Evolutionary conservation across 2,888 invertebrate genomes (phyloP).

Genomic region (Cyrtodaria siliqua): DNA sequence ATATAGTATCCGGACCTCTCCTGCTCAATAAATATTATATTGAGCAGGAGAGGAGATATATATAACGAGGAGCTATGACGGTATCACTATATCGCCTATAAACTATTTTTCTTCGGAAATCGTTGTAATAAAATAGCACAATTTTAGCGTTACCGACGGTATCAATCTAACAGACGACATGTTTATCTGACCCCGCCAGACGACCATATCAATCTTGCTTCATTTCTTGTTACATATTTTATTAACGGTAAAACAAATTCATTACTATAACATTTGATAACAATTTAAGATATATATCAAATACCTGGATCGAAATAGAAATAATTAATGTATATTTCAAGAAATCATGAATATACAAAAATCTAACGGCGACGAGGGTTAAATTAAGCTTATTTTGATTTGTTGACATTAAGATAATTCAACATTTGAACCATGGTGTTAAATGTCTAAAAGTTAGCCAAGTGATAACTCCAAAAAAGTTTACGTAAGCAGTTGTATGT

Average conservation of each 20-base stretch:
- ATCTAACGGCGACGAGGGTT: not conserved
- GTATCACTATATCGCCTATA: too few species aligned
- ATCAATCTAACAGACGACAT: conserved; percentile 27
- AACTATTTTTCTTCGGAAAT: too few species aligned
- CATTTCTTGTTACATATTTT: conserved; percentile 19
- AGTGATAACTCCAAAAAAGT: too few species aligned
- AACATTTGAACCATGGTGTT: too few species aligned
- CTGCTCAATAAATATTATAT: too few species aligned
- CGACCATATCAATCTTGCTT: conserved; percentile 28
- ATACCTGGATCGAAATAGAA: not conserved
- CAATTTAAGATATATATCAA: not conserved
- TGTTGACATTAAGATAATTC: not conserved
- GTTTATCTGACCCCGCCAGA: conserved; percentile 37
- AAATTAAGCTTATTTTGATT: conserved; percentile 10
- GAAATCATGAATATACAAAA: not conserved
- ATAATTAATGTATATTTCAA: not conserved
- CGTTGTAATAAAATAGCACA: too few species aligned
- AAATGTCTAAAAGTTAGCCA: too few species aligned
- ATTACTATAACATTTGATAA: conserved; percentile 29
- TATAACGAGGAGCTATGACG: too few species aligned
- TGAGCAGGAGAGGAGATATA: too few species aligned
- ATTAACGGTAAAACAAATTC: conserved; percentile 21
- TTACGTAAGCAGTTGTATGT: too few species aligned
- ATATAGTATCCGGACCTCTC: too few species aligned
- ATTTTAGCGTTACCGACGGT: too few species aligned